Evolutionary conservation across 92 coral and sea anemone genomes (phyloP).

Genomic region (Scolanthus callimorphus): DNA sequence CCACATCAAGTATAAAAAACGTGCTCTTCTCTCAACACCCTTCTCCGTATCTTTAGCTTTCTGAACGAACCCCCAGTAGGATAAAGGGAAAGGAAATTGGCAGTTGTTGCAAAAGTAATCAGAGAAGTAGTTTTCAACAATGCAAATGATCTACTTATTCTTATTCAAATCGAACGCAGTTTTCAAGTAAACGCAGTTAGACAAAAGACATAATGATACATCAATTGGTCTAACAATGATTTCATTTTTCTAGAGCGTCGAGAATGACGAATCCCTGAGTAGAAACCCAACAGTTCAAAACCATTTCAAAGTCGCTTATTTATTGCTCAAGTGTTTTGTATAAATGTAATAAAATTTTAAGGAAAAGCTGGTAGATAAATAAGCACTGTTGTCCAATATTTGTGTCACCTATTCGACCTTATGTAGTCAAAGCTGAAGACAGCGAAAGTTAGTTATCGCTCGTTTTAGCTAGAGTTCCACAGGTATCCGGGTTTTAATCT

Average conservation of each 20-base stretch:
- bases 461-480: not conserved
- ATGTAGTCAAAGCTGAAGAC: not conserved
- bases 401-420: not conserved
- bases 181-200: conserved; percentile 71
- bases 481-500: too few relatives aligned
- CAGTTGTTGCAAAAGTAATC: conserved; percentile 77
- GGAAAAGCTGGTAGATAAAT: not conserved
- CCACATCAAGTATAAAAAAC: too few relatives aligned
- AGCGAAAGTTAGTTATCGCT: not conserved
- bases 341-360: too few relatives aligned
- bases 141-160: conserved; percentile 83
- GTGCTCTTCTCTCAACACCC: too few relatives aligned
- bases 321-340: not conserved
- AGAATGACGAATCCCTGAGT: too few relatives aligned
- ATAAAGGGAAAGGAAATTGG: conserved; percentile 42
- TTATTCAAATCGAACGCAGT: conserved; percentile 92
- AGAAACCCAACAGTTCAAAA: too few relatives aligned
- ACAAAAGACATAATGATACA: conserved; percentile 74
- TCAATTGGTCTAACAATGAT: conserved; percentile 67
- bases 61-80: conserved; percentile 6
- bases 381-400: not conserved
- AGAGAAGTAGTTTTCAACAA: conserved; percentile 84
- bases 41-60: conserved; percentile 22
- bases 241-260: conserved; percentile 58
- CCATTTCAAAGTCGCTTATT: too few relatives aligned